Evolutionary conservation across 2,113 vertebrate genomes (phyloP).

Genomic region (Takifugu bimaculatus): DNA sequence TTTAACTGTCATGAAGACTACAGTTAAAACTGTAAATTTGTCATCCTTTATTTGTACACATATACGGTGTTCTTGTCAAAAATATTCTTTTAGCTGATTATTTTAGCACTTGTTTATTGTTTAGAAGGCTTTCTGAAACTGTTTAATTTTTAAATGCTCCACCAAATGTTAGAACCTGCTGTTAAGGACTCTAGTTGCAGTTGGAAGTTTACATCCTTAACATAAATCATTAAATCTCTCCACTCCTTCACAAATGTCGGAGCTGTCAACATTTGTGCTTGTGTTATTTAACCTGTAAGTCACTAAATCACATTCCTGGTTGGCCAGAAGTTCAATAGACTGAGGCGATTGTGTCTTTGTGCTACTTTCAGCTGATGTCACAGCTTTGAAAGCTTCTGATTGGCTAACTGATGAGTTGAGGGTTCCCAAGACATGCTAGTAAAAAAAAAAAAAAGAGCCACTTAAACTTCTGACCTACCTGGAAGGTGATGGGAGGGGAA

Average conservation of each 20-base stretch:
- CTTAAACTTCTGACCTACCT: too few relatives aligned
- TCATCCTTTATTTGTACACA: constrained; percentile 58
- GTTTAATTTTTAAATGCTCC: constrained; percentile 27
- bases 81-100: constrained; percentile 62
- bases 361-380: too few relatives aligned
- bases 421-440: too few relatives aligned
- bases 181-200: background rate
- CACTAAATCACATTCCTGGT: too few relatives aligned
- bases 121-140: constrained; percentile 52
- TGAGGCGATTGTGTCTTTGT: too few relatives aligned
- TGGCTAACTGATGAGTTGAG: too few relatives aligned
- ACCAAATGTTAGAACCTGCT: constrained; percentile 27
- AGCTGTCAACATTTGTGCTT: background rate
- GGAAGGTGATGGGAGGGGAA: too few relatives aligned
- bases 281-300: background rate
- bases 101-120: constrained; percentile 72
- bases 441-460: too few relatives aligned
- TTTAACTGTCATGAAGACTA: constrained; percentile 34
- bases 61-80: constrained; percentile 54
- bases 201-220: background rate
- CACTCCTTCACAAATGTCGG: background rate
- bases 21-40: constrained; percentile 58
- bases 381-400: too few relatives aligned
- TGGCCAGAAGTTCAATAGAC: too few relatives aligned
- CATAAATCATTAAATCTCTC: background rate